Percentiles rank a stretch among this genome's conserved stretches.
These are phyloP conservation scores for Choreutis nemorana DNA, from an alignment of 2,888 invertebrate genomes.

Conservation along the genomic window DNA sequence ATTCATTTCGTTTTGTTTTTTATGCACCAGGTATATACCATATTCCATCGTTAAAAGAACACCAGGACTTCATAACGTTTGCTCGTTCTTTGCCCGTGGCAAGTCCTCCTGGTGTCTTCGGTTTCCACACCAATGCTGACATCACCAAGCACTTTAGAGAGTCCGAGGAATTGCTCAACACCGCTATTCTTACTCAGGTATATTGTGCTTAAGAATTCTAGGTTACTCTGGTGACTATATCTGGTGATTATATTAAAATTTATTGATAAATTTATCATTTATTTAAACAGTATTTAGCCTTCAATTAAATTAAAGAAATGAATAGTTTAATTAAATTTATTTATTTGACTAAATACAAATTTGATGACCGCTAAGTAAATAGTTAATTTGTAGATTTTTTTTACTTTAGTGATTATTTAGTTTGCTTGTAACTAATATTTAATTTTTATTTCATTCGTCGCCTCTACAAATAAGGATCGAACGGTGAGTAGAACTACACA, in stretches of 20 bases:
- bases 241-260: not conserved
- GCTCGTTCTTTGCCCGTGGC: slow-evolving; percentile 76
- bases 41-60: slow-evolving; percentile 76
- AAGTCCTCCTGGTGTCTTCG: slow-evolving; percentile 87
- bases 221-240: not conserved
- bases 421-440: not conserved
- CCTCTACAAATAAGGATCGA: slow-evolving; percentile 33
- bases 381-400: not conserved
- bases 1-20: no score
- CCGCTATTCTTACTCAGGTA: slow-evolving; percentile 81
- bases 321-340: not conserved
- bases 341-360: slow-evolving; percentile 2
- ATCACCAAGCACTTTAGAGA: slow-evolving; percentile 92
- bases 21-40: slow-evolving; percentile 67
- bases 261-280: not conserved
- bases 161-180: slow-evolving; percentile 77
- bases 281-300: not conserved
- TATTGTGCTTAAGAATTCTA: not conserved
- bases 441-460: slow-evolving; percentile 13
- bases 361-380: not conserved
- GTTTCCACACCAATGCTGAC: slow-evolving; percentile 92
- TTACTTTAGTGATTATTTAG: not conserved
- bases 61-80: slow-evolving; percentile 73
- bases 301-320: not conserved
- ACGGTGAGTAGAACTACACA: slow-evolving; percentile 34